Evolutionary conservation across 2,888 invertebrate species (phyloP), one percentile per base, ranked within the genome.

Genomic region (Mechanitis messenoides): DNA sequence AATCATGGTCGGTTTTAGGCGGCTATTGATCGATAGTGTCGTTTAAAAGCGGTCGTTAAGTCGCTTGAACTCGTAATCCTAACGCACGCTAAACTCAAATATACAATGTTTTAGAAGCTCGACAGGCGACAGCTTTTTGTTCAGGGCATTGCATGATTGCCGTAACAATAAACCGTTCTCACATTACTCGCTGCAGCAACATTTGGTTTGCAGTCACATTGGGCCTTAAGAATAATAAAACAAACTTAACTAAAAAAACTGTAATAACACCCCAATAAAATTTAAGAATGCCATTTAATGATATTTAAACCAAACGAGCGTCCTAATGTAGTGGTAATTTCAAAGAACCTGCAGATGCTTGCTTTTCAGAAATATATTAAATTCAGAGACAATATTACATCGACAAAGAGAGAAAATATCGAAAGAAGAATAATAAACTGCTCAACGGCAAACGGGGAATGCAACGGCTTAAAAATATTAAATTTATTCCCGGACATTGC

Each of bases 1-100:
- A 42, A 42, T 9, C 42, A 60, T 60, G 55, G 38, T 11, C 53
- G 28, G 28, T 33, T 20, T 55, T 31, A 50, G 46, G 28, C 33
- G 42, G 11, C 50, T 46, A 60, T 60, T 55, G 56, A 60, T 59
- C 59, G 54, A 55, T 55, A 59, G 35, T 20, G 53, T 59, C 20
- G 35, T 35, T n/a, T 33, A 47, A 57, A 47, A n/a, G 46, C 31
- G 54, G 46, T 45, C 56, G 53, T 56, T 56, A 60, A 56, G 56
- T 42, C 45, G 12, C 53, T 28, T 50, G 11, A 60, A 56, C 53
- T 50, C 50, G 53, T 60, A 60, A 56, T 60, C 56, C 42, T 38
- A 50, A 56, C 55, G 28, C 53, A 58, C 58, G 58, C 58, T 31
- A 50, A 6, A 50, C 31, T 50, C 31, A 50, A 50, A 50, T 50